These are phyloP conservation scores for Melieria crassipennis DNA, from an alignment of 2,888 invertebrate genomes.

Conservation along the genomic window DNA sequence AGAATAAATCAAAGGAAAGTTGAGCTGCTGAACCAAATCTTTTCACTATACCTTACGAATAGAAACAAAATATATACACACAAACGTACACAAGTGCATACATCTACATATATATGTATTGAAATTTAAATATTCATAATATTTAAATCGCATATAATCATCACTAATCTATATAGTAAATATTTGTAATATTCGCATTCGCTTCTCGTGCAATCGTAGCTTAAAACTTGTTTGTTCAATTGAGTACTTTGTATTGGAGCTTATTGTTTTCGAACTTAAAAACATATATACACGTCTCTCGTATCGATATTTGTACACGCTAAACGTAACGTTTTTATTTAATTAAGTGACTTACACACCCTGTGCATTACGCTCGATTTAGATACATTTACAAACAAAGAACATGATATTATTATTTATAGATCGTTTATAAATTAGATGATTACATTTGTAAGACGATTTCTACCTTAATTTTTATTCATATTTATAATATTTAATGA, in stretches of 20 bases:
- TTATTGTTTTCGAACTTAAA: neutral
- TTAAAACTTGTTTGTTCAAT: neutral
- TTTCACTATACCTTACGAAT: constrained; percentile 17
- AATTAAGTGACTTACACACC: constrained; percentile 5
- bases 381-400: constrained; percentile 17
- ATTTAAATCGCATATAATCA: constrained; percentile 22
- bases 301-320: neutral
- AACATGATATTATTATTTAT: constrained; percentile 22
- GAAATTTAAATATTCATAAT: neutral
- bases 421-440: constrained; percentile 34
- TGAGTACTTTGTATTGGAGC: no score
- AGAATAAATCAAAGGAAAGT: constrained; percentile 12
- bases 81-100: constrained; percentile 1
- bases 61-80: constrained; percentile 1
- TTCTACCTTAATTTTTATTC: constrained; percentile 29
- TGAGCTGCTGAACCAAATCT: constrained; percentile 30
- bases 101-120: neutral
- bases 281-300: neutral
- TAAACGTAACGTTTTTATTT: neutral
- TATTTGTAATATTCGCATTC: neutral
- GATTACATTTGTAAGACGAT: constrained; percentile 37
- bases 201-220: constrained; percentile 9
- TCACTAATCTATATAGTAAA: neutral
- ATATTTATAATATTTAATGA: constrained; percentile 18
- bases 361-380: constrained; percentile 28